Base-by-base conservation (phyloP, 2,888 invertebrate genomes). In the Magallana nippona region DNA sequence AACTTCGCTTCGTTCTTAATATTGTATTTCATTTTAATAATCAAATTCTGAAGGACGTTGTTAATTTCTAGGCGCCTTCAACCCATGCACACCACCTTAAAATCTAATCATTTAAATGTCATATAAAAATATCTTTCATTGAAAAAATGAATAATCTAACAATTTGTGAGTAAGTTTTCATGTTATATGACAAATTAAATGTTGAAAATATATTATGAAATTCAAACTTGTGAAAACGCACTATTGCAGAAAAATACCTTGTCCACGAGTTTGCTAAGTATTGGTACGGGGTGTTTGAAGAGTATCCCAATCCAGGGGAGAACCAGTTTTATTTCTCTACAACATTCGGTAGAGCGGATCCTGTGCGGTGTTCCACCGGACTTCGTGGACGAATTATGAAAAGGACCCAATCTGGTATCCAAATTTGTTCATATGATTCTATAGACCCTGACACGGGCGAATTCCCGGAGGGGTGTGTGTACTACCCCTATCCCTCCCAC, bases 241-340 rank as follows among this genome's bases (percentile, higher is more conserved):
- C 8, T 44, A 1, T 85, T 85, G 10, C 86, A 92, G 91, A 87
- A n/a, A 89, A 89, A 82, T 87, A 89, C 55, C 85, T 92, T 19
- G 87, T 91, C 5, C 92, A 92, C 84, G 91, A 92, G 55, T 92
- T 91, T 89, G 91, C 90, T 1, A 91, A 89, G 81, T 92, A 90
- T 83, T 87, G 91, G 62, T 92, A 92, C 89, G 92, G 91, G 85
- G 90, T 91, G 82, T 91, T 90, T 84, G 90, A 92, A 71, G 90
- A 92, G 82, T 91, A 90, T 60, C 89, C 91, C 0, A 89, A 89
- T 79, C 85, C 84, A 2, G 91, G 90, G 0, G 91, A 91, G 78
- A 86, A 84, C 13, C 86, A 87, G 55, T 92, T 90, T 85, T 92
- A 91, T 84, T 89, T 91, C 82, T 92, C 91, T 0, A 87, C 91